Evolutionary conservation across 1,140 invertebrate species (phyloP).

Genomic region (Caenorhabditis inopinata): DNA sequence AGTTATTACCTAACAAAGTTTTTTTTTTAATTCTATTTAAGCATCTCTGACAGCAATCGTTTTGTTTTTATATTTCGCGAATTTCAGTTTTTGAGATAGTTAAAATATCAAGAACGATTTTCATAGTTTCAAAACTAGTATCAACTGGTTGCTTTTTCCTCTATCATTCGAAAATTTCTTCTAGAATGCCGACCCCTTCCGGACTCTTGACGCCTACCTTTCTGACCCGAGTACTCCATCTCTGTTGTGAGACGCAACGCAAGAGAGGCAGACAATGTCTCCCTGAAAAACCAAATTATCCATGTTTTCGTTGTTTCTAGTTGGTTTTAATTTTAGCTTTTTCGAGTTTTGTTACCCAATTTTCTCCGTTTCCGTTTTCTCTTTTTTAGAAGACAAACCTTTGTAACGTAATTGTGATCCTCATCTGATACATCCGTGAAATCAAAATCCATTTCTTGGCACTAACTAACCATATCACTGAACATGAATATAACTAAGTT

Average conservation of each 20-base stretch:
- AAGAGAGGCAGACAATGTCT: slow-evolving; percentile 66
- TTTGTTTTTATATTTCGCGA: no score
- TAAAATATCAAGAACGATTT: no score
- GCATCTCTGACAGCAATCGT: no score
- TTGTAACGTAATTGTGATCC: slow-evolving; percentile 39
- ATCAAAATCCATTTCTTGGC: slow-evolving; percentile 38
- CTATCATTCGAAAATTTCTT: no score
- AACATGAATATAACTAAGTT: slow-evolving; percentile 27
- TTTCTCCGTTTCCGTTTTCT: no score
- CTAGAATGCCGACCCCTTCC: no score
- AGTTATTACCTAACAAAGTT: no score
- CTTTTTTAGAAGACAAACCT: slow-evolving; percentile 39
- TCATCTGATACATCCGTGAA: slow-evolving; percentile 30
- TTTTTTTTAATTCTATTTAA: no score
- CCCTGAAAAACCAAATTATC: slow-evolving; percentile 51
- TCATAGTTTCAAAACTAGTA: no score
- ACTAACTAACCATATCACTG: slow-evolving; percentile 28
- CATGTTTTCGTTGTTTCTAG: no score
- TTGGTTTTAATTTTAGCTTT: background rate
- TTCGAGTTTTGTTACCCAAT: background rate
- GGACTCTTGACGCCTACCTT: background rate
- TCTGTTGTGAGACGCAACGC: slow-evolving; percentile 56
- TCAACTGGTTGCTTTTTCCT: no score
- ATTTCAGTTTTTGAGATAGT: no score
- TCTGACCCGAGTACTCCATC: slow-evolving; percentile 54